These are phyloP conservation scores for Willisornis vidua DNA, from an alignment of 2,113 vertebrate genomes.

Conservation along the genomic window DNA sequence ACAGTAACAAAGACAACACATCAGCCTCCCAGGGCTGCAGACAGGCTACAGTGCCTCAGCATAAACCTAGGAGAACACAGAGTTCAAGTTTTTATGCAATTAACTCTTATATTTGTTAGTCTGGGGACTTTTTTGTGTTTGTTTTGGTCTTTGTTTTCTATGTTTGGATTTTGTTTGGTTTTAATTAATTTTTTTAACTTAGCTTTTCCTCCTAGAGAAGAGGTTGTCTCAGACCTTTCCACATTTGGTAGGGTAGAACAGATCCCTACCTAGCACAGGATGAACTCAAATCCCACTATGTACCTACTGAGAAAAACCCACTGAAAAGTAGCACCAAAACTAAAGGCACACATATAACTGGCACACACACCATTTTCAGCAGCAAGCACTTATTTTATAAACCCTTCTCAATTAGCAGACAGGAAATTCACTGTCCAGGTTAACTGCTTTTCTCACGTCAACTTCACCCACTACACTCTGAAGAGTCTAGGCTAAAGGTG, in stretches of 20 bases:
- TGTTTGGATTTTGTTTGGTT: no score
- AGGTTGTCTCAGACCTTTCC: background rate
- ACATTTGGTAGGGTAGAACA: background rate
- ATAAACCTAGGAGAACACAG: background rate
- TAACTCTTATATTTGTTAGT: background rate
- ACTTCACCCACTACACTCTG: background rate
- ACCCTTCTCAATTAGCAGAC: background rate
- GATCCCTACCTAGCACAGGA: background rate
- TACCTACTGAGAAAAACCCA: background rate
- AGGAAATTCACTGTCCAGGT: constrained; percentile 43
- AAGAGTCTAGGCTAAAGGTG: background rate
- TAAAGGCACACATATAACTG: background rate
- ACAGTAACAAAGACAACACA: background rate
- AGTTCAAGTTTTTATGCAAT: background rate
- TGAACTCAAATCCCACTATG: background rate
- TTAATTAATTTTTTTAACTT: background rate
- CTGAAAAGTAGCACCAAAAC: background rate
- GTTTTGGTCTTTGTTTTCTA: background rate
- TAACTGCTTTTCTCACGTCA: constrained; percentile 44
- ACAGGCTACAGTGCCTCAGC: background rate
- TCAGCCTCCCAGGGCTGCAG: background rate
- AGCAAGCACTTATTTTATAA: background rate
- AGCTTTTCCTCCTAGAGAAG: background rate
- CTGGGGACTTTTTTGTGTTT: background rate
- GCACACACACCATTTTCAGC: background rate